Evolutionary conservation across 1,140 invertebrate genomes (phyloP).

Genomic region (Halyomorpha halys): DNA sequence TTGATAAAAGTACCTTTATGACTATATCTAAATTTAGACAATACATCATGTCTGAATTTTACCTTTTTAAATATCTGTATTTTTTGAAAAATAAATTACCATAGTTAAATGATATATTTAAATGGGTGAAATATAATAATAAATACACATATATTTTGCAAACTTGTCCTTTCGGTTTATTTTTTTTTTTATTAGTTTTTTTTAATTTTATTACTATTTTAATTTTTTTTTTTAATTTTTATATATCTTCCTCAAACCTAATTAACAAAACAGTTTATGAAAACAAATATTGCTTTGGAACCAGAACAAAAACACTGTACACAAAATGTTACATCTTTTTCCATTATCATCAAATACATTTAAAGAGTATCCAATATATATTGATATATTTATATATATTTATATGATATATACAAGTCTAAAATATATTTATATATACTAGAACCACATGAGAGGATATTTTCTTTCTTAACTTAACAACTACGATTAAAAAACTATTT

Average conservation of each 20-base stretch:
- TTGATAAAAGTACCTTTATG: too few relatives aligned
- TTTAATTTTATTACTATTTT: neutral
- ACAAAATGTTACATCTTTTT: slow-evolving; percentile 13
- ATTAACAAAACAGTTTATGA: neutral
- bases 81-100: too few relatives aligned
- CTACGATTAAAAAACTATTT: slow-evolving; percentile 17
- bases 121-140: too few relatives aligned
- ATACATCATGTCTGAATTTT: too few relatives aligned
- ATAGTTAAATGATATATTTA: too few relatives aligned
- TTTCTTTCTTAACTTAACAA: slow-evolving; percentile 10
- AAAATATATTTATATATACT: slow-evolving; percentile 9
- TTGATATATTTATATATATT: slow-evolving; percentile 18
- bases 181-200: slow-evolving; percentile 6
- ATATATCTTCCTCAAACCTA: neutral
- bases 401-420: slow-evolving; percentile 18
- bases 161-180: slow-evolving; percentile 15
- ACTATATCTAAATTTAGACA: too few relatives aligned
- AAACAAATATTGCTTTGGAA: slow-evolving; percentile 15
- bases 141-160: slow-evolving; percentile 1
- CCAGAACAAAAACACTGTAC: slow-evolving; percentile 13
- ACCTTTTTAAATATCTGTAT: too few relatives aligned
- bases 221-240: neutral
- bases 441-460: slow-evolving; percentile 6
- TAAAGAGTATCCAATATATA: slow-evolving; percentile 19
- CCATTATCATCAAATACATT: slow-evolving; percentile 1